Conservation (phyloP, 2,797 vertebrate species). For the Novumbra hubbsi region DNA sequence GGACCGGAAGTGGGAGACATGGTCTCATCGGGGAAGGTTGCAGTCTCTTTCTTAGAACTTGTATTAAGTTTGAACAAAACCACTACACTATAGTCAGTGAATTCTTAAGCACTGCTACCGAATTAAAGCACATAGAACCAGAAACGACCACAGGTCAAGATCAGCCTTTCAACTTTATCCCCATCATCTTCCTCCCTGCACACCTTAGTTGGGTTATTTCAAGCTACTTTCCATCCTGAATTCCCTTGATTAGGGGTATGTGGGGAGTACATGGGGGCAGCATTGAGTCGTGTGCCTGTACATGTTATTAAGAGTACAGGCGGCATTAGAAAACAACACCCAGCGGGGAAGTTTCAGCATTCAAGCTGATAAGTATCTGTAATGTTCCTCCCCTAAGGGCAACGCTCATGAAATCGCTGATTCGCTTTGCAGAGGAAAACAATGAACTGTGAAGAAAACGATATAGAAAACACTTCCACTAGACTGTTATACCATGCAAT, state of each 20-base stretch:
- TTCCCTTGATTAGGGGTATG: background rate
- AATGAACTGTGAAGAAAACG: conserved; percentile 52
- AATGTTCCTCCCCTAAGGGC: conserved; percentile 35
- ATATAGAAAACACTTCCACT: conserved; percentile 49
- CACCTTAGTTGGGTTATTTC: no score
- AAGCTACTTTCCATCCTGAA: no score
- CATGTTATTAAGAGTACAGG: background rate
- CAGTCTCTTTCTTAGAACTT: no score
- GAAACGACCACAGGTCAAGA: no score
- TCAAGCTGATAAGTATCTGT: conserved; percentile 50
- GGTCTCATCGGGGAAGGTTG: no score
- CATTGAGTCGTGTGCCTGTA: background rate
- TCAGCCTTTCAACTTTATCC: no score
- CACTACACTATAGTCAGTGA: no score
- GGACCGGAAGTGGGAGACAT: no score
- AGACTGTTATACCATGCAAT: conserved; percentile 4
- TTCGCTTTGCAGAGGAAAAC: conserved; percentile 54
- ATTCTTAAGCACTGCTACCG: no score
- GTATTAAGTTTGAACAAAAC: no score
- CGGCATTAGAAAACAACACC: background rate
- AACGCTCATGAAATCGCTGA: conserved; percentile 61
- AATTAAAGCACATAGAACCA: no score
- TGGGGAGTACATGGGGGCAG: background rate
- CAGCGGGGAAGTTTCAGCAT: background rate
- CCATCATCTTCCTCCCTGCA: no score